Percentiles rank a stretch among this genome's conserved stretches.
phyloP scores from a whole-genome alignment of 2,888 invertebrate species.

The Phengaris alcon region DNA sequence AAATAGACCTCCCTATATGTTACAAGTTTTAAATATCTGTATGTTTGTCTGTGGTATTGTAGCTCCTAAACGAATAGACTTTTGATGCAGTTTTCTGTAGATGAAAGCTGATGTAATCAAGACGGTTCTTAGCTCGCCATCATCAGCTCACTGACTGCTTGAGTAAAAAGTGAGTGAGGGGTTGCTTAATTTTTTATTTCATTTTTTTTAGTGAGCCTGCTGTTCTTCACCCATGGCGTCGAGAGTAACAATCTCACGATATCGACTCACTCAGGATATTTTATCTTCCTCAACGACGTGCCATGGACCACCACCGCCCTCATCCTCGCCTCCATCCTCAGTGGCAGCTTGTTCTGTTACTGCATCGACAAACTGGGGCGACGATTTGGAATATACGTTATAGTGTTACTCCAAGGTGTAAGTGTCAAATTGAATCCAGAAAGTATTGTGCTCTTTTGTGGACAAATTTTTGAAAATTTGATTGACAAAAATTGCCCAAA shows the following conservation, averaged over 20 bases:
- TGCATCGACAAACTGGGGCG: conserved; percentile 54
- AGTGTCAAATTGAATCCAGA: conserved; percentile 40
- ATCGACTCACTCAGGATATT: conserved; percentile 54
- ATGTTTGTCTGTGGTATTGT: no score
- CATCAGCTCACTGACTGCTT: neutral
- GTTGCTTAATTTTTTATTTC: neutral
- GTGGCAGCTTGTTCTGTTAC: conserved; percentile 52
- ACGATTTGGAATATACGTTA: conserved; percentile 52
- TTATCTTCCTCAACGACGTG: conserved; percentile 46
- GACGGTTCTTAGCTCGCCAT: no score
- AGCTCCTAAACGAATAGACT: no score
- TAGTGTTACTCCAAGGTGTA: conserved; percentile 64
- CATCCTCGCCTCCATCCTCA: conserved; percentile 48
- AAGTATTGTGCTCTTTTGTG: neutral
- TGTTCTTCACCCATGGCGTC: conserved; percentile 66
- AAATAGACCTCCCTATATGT: no score
- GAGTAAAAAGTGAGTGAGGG: no score
- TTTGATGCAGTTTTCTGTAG: no score
- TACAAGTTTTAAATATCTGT: no score
- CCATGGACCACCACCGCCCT: conserved; percentile 58
- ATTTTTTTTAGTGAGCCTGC: conserved; percentile 55
- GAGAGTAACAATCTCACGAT: conserved; percentile 54
- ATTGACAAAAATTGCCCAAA: neutral
- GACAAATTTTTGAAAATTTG: no score
- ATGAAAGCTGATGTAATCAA: no score